Percentiles rank a stretch among this genome's conserved stretches.
phyloP scores from a whole-genome alignment of 1,140 invertebrate species.

The Eumeta japonica region DNA sequence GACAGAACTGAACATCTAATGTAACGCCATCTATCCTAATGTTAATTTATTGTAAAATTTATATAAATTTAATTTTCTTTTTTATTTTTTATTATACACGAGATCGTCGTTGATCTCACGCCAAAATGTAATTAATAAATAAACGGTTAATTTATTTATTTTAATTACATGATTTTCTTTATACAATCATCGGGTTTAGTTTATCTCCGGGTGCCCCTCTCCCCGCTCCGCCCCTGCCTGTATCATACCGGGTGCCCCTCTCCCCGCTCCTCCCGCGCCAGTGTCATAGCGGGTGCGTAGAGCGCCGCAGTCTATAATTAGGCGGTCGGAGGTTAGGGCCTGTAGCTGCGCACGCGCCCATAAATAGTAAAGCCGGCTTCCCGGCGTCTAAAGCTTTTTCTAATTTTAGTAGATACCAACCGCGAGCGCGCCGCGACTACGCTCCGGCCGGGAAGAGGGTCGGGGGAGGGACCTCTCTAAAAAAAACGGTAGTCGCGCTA shows the following conservation, averaged over 20 bases:
- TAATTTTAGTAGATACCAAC: constrained; percentile 40
- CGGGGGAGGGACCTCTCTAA: no score
- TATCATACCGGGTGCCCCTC: no score
- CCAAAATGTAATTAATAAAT: constrained; percentile 57
- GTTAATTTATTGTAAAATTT: constrained; percentile 59
- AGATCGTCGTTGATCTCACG: constrained; percentile 54
- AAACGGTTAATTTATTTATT: constrained; percentile 58
- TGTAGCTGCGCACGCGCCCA: constrained; percentile 39
- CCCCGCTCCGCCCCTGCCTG: no score
- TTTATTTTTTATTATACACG: constrained; percentile 54
- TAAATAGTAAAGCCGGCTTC: constrained; percentile 52
- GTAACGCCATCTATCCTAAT: constrained; percentile 51
- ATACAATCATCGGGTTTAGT: constrained; percentile 46
- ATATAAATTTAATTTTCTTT: constrained; percentile 57
- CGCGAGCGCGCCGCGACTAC: no score
- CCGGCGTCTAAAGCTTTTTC: constrained; percentile 39
- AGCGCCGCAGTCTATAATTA: no score
- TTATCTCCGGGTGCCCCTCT: no score
- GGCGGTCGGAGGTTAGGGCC: constrained; percentile 23
- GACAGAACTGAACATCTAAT: constrained; percentile 56
- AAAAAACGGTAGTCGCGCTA: no score
- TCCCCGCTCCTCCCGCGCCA: no score
- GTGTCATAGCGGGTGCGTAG: no score
- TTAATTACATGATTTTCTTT: constrained; percentile 57
- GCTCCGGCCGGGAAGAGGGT: constrained; percentile 15